Evolutionary conservation across 2,113 vertebrate genomes (phyloP), one percentile per base, ranked within the genome.

Genomic region (Dasyprocta punctata): DNA sequence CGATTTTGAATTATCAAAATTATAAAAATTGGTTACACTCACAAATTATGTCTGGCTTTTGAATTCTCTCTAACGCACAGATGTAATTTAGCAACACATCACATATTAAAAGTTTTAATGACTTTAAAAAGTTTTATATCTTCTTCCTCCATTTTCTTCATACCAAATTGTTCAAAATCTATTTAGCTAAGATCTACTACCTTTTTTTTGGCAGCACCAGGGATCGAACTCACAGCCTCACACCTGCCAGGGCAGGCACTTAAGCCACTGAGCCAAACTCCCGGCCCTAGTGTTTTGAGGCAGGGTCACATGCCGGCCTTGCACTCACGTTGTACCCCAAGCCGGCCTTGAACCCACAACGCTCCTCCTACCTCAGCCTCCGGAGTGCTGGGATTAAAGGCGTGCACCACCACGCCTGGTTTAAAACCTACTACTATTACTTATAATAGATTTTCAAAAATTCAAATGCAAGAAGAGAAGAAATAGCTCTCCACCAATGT

Each of bases 31-130:
- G 89, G 69, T 95, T 94, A 63, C 30, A 80, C 38, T 73, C 71
- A 90, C 49, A 77, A 89, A 95, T 86, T 80, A 89, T 19, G 13
- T 49, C 90, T 97, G 65, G 38, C 30, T 96, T 96, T 96, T 94
- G 89, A 95, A 92, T 61, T 83, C 22, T 92, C 88, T 94, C 78
- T 88, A 63, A 95, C 16, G 52, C 44, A 81, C 33, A 67, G 83
- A 94, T 44, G 17, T 87, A 89, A 86, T 95, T 95, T 60, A 95
- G 20, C 54, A 56, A 63, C 47, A 71, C 2, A 77, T 83, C 47
- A 17, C 41, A 67, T 52, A 78, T 78, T 78, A 73, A 69, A 69
- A 73, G 38, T 61, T 84, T 89, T 77, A 82, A 52, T 92, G 20
- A 10, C 60, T 96, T 96, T 54, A 86, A 78, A 85, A 95, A 90